A percentile compares a stretch with the other conserved stretches of the same genome.
These are phyloP conservation scores for Dendrocincla tyrannina DNA, from an alignment of 2,797 vertebrate species.

Conservation along the genomic window DNA sequence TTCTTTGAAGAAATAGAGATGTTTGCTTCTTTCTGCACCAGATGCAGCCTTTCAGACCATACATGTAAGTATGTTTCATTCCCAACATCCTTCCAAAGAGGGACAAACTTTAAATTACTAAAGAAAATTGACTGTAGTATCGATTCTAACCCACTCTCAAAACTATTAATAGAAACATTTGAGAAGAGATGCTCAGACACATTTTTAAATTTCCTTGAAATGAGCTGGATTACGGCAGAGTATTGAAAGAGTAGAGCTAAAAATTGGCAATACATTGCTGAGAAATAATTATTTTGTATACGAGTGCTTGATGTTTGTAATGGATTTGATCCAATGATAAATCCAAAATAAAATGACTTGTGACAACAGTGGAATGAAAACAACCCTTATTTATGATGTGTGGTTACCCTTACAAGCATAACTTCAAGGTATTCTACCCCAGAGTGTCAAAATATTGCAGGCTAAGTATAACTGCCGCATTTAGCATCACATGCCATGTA, in stretches of 20 bases:
- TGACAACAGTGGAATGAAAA: conserved; percentile 51
- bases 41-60: background rate
- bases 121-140: background rate
- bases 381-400: conserved; percentile 32
- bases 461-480: background rate
- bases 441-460: conserved; percentile 25
- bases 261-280: background rate
- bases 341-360: background rate
- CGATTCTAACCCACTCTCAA: background rate
- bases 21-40: background rate
- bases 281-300: conserved; percentile 32
- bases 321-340: conserved; percentile 41
- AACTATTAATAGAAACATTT: background rate
- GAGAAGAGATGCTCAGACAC: background rate
- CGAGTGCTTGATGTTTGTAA: background rate
- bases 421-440: conserved; percentile 2
- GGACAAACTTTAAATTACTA: background rate
- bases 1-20: background rate
- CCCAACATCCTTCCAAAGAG: background rate
- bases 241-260: background rate
- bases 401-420: background rate
- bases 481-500: background rate
- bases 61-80: background rate
- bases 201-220: conserved; percentile 34
- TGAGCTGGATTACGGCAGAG: background rate